phyloP scores from a whole-genome alignment of 2,797 vertebrate species.

The Danionella dracula region DNA sequence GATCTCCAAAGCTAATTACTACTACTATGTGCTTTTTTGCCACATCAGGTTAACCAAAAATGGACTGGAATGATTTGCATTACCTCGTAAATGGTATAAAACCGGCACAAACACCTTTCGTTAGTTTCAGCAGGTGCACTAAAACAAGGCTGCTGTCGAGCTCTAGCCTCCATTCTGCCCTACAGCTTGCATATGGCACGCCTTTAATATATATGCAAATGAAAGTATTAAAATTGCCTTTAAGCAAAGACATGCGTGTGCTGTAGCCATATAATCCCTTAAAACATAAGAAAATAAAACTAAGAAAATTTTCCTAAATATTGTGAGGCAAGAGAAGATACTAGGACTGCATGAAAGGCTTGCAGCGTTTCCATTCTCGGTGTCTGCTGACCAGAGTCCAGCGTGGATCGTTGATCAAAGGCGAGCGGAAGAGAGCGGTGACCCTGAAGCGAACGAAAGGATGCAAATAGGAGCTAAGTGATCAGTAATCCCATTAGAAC shows the following conservation, averaged over 20 bases:
- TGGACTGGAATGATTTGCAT: too few species aligned
- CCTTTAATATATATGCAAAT: conserved; percentile 88
- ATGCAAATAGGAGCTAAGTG: conserved; percentile 82
- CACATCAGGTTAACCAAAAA: too few species aligned
- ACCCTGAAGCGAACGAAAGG: conserved; percentile 76
- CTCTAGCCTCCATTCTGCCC: conserved; percentile 79
- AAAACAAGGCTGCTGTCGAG: conserved; percentile 77
- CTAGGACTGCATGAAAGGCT: not conserved
- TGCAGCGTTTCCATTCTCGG: conserved; percentile 55
- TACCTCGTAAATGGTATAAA: not conserved
- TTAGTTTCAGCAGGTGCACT: conserved; percentile 73
- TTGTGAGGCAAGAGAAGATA: not conserved
- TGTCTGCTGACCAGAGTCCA: conserved; percentile 61
- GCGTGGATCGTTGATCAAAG: conserved; percentile 83
- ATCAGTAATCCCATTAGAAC: conserved; percentile 86
- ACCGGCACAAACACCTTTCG: conserved; percentile 52
- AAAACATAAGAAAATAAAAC: conserved; percentile 54
- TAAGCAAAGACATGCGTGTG: too few species aligned
- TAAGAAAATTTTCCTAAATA: conserved; percentile 27
- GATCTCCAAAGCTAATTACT: too few species aligned
- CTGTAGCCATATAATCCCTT: too few species aligned
- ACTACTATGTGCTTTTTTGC: too few species aligned
- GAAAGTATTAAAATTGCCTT: conserved; percentile 71
- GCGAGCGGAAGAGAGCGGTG: conserved; percentile 73
- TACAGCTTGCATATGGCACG: conserved; percentile 94